phyloP scores from a whole-genome alignment of 2,113 vertebrate genomes.

The Anseranas semipalmata region DNA sequence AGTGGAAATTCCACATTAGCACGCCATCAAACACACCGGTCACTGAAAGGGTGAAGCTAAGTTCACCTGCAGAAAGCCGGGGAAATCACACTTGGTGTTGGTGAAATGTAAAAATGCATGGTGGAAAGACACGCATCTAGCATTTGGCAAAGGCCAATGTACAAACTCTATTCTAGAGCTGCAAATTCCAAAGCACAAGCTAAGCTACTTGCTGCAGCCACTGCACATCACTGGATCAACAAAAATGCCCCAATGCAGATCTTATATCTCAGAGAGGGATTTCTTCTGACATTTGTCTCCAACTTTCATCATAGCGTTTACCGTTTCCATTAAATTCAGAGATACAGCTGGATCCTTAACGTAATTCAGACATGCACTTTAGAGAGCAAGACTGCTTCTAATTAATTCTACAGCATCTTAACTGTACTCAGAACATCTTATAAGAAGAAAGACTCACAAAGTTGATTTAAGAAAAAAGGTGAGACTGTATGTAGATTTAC shows the following conservation, averaged over 20 bases:
- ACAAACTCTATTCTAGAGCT: not conserved
- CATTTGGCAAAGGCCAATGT: not conserved
- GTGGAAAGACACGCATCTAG: not conserved
- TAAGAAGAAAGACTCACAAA: not conserved
- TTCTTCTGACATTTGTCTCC: slow-evolving; percentile 2
- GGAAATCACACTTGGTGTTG: not conserved
- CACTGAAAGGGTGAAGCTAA: not conserved
- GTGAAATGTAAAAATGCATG: not conserved
- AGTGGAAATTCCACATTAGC: not conserved
- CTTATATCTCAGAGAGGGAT: not conserved
- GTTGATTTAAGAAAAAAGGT: not conserved
- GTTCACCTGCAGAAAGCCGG: not conserved
- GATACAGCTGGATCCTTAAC: not conserved
- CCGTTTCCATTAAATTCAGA: not conserved
- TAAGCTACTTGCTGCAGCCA: not conserved
- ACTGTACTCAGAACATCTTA: not conserved
- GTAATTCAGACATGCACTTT: not conserved
- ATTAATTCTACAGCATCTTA: slow-evolving; percentile 45
- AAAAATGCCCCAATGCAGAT: not conserved
- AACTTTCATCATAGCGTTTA: not conserved
- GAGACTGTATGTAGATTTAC: not conserved
- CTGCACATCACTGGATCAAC: not conserved
- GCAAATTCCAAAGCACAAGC: not conserved
- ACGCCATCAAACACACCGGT: not conserved
- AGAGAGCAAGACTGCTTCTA: not conserved